These are phyloP conservation scores for Plutomurus gul DNA, from an alignment of 1,140 invertebrate genomes.

Conservation along the genomic window DNA sequence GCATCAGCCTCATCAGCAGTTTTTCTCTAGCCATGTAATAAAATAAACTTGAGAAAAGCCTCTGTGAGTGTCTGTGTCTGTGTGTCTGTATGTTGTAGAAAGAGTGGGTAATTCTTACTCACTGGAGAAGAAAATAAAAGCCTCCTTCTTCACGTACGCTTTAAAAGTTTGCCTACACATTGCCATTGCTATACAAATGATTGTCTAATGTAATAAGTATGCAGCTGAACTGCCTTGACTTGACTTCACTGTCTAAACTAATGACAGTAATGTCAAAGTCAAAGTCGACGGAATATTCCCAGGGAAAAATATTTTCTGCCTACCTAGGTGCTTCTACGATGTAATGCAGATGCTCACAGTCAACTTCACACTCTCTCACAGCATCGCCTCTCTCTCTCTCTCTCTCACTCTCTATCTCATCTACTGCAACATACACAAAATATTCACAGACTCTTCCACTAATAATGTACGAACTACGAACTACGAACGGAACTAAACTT, in stretches of 20 bases:
- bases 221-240: background rate
- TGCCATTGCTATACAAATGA: too few relatives aligned
- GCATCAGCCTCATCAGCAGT: constrained; percentile 14
- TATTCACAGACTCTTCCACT: too few relatives aligned
- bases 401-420: too few relatives aligned
- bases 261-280: constrained; percentile 18
- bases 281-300: constrained; percentile 6
- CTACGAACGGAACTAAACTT: too few relatives aligned
- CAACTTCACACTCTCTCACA: too few relatives aligned
- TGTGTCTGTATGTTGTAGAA: constrained; percentile 11
- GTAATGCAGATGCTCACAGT: too few relatives aligned
- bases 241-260: background rate
- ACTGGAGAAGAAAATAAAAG: constrained; percentile 13
- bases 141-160: too few relatives aligned
- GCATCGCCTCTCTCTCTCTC: too few relatives aligned
- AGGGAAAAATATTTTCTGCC: background rate
- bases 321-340: too few relatives aligned
- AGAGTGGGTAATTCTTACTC: background rate
- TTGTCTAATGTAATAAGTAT: background rate
- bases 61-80: too few relatives aligned
- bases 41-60: background rate
- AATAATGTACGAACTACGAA: too few relatives aligned
- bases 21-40: constrained; percentile 22
- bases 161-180: background rate
- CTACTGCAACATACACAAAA: too few relatives aligned